Conservation (phyloP, 2,888 invertebrate species). For the Arctia plantaginis region DNA sequence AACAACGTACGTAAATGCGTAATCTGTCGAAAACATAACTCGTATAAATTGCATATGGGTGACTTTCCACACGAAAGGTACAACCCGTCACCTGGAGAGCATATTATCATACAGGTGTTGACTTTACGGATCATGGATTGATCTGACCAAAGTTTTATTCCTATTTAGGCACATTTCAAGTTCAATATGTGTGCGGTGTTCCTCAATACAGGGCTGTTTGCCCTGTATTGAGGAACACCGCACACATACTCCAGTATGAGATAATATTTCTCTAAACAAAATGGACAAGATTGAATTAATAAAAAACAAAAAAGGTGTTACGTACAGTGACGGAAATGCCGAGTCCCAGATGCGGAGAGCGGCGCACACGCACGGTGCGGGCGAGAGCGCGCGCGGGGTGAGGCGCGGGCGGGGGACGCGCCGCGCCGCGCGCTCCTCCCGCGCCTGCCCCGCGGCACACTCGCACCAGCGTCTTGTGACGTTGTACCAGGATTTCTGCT, state of each 20-base stretch:
- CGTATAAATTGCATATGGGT: too few species aligned
- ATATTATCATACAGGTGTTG: too few species aligned
- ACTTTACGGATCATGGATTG: too few species aligned
- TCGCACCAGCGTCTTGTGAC: conserved; percentile 93
- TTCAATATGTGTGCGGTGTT: too few species aligned
- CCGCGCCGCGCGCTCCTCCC: conserved; percentile 55
- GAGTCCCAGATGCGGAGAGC: conserved; percentile 92
- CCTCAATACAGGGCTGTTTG: too few species aligned
- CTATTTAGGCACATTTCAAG: too few species aligned
- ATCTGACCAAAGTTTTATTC: too few species aligned
- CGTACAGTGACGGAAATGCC: conserved; percentile 94
- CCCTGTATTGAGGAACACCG: too few species aligned
- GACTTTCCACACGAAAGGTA: too few species aligned
- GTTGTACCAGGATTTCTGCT: conserved; percentile 94
- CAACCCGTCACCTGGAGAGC: too few species aligned
- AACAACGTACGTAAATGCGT: too few species aligned
- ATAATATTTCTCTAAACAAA: background rate
- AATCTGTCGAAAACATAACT: too few species aligned
- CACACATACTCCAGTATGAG: background rate
- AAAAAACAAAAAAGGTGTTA: conserved; percentile 12
- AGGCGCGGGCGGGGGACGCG: conserved; percentile 66
- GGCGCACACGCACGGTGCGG: conserved; percentile 88
- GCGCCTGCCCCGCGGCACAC: conserved; percentile 86
- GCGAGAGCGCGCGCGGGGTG: conserved; percentile 80
- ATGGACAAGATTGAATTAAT: background rate